These are phyloP conservation scores for Drosophila sp. DNA, from an alignment of 1,140 invertebrate genomes.

Conservation along the genomic window DNA sequence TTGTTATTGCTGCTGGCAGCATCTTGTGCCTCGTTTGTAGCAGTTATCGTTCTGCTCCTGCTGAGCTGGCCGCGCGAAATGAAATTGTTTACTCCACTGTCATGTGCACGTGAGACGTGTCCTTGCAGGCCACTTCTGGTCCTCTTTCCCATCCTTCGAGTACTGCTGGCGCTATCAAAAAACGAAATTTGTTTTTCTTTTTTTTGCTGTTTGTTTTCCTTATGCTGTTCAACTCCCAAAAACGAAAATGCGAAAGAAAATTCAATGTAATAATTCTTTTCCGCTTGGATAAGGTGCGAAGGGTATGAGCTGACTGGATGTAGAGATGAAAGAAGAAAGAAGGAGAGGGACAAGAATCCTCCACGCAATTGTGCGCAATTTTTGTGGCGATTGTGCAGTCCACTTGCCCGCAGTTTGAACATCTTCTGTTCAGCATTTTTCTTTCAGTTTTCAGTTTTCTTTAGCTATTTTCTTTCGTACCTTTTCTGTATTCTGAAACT, in stretches of 20 bases:
- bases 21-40: slow-evolving; percentile 80
- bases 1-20: slow-evolving; percentile 58
- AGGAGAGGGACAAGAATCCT: background rate
- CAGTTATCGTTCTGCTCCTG: slow-evolving; percentile 77
- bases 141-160: background rate
- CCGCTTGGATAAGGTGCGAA: slow-evolving; percentile 74
- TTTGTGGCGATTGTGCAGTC: slow-evolving; percentile 43
- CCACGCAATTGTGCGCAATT: slow-evolving; percentile 79
- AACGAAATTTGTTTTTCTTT: slow-evolving; percentile 69
- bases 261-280: slow-evolving; percentile 84
- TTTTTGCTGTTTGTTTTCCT: slow-evolving; percentile 23
- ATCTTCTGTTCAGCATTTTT: slow-evolving; percentile 56
- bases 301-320: slow-evolving; percentile 5
- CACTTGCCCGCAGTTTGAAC: slow-evolving; percentile 39
- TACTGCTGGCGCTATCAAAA: slow-evolving; percentile 68
- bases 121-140: slow-evolving; percentile 20
- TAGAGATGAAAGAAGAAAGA: background rate
- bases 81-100: slow-evolving; percentile 83
- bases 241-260: slow-evolving; percentile 53
- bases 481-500: slow-evolving; percentile 31
- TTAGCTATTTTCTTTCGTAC: background rate
- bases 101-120: slow-evolving; percentile 77
- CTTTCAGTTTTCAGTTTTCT: slow-evolving; percentile 32
- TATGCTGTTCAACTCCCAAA: slow-evolving; percentile 38
- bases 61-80: slow-evolving; percentile 68